These are phyloP conservation scores for Condylostylus longicornis DNA, from an alignment of 1,140 invertebrate species.

Conservation along the genomic window DNA sequence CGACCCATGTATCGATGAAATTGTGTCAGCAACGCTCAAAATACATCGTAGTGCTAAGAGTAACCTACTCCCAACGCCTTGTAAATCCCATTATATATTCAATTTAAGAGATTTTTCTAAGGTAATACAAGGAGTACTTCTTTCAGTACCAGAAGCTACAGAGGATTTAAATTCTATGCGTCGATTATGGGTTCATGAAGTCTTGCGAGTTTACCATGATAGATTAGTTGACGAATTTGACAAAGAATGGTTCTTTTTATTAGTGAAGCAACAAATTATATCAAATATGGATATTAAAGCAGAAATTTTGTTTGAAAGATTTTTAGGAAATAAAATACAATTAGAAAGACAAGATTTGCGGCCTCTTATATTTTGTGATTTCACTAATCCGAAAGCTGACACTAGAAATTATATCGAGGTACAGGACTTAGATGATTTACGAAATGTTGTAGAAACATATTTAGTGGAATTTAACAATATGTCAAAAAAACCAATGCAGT, in stretches of 20 bases:
- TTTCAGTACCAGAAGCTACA: slow-evolving; percentile 85
- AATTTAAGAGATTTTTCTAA: slow-evolving; percentile 88
- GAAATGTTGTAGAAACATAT: slow-evolving; percentile 75
- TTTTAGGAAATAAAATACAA: slow-evolving; percentile 29
- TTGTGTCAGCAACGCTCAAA: slow-evolving; percentile 71
- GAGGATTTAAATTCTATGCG: slow-evolving; percentile 78
- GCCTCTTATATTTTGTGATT: slow-evolving; percentile 87
- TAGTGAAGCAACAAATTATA: slow-evolving; percentile 42
- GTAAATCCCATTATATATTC: slow-evolving; percentile 89
- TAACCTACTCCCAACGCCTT: slow-evolving; percentile 74
- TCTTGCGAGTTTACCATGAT: slow-evolving; percentile 86
- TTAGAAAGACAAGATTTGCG: slow-evolving; percentile 47
- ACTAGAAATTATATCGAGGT: slow-evolving; percentile 79
- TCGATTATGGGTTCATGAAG: slow-evolving; percentile 87
- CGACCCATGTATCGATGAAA: slow-evolving; percentile 78
- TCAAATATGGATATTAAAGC: slow-evolving; percentile 32
- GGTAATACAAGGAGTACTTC: slow-evolving; percentile 80
- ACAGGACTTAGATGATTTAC: slow-evolving; percentile 63
- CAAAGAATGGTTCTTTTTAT: slow-evolving; percentile 63
- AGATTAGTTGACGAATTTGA: slow-evolving; percentile 72
- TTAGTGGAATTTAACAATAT: slow-evolving; percentile 89
- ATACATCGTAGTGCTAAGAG: slow-evolving; percentile 72
- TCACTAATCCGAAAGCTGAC: slow-evolving; percentile 85
- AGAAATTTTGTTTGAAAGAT: slow-evolving; percentile 14
- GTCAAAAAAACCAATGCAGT: slow-evolving; percentile 94